Evolutionary conservation across 2,888 invertebrate species (phyloP).

Genomic region (Drosophila anomelani): DNA sequence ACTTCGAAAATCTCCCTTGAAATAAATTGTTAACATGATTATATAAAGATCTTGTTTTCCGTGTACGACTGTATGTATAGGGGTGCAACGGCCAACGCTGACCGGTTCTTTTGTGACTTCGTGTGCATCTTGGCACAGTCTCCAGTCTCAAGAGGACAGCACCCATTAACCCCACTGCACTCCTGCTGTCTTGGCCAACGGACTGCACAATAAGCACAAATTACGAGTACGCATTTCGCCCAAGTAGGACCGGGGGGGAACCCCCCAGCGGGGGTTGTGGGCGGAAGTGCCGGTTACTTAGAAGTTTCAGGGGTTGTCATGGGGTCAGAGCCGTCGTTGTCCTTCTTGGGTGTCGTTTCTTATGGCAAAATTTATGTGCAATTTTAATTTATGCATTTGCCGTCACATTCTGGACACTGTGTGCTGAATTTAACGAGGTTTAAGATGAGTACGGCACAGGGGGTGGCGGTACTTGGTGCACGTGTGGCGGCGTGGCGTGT

Average conservation of each 20-base stretch:
- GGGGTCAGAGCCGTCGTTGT: slow-evolving; percentile 56
- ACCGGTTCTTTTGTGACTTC: slow-evolving; percentile 69
- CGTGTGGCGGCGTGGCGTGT: slow-evolving; percentile 1
- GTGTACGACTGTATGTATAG: slow-evolving; percentile 14
- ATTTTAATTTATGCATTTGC: slow-evolving; percentile 67
- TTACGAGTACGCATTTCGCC: slow-evolving; percentile 64
- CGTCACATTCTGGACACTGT: slow-evolving; percentile 46
- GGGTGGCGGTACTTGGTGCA: slow-evolving; percentile 6
- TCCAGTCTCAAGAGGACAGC: slow-evolving; percentile 13
- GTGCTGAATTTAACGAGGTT: slow-evolving; percentile 50
- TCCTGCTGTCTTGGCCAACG: slow-evolving; percentile 36
- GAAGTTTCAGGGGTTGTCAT: slow-evolving; percentile 43
- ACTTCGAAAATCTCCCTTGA: too few species aligned
- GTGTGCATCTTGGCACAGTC: slow-evolving; percentile 51
- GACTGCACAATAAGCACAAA: slow-evolving; percentile 74
- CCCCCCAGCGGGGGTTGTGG: slow-evolving; percentile 7
- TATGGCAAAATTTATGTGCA: slow-evolving; percentile 65
- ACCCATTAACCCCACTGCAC: slow-evolving; percentile 21
- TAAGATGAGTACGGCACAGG: slow-evolving; percentile 14
- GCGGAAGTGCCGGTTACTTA: slow-evolving; percentile 22
- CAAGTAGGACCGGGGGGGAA: background rate
- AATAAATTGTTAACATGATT: background rate
- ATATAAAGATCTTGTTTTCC: background rate
- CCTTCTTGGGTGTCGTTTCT: slow-evolving; percentile 60
- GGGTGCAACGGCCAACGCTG: slow-evolving; percentile 26